These are phyloP conservation scores for Lathronympha strigana DNA, from an alignment of 2,888 invertebrate genomes.

Conservation along the genomic window DNA sequence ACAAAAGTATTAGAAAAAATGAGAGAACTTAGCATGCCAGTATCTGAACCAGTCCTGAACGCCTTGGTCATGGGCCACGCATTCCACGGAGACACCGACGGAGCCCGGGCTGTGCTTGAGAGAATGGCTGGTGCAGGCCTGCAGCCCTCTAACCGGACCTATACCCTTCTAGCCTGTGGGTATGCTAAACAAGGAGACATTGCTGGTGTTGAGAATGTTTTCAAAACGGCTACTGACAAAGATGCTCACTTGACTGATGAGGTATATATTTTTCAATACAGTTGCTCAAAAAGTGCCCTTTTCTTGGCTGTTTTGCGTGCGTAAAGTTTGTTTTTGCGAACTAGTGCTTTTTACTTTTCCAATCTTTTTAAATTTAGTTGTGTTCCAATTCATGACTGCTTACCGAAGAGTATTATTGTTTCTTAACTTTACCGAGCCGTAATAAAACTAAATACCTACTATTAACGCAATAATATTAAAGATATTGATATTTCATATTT, in stretches of 20 bases:
- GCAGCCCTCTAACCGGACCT: conserved; percentile 90
- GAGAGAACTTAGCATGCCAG: conserved; percentile 90
- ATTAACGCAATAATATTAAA: too few species aligned
- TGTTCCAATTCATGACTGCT: too few species aligned
- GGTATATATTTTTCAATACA: conserved; percentile 61
- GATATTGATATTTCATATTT: too few species aligned
- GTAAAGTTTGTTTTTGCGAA: too few species aligned
- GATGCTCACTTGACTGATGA: conserved; percentile 88
- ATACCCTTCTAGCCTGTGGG: conserved; percentile 89
- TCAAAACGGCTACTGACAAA: conserved; percentile 86
- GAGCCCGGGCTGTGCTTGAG: conserved; percentile 89
- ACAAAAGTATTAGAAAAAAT: conserved; percentile 93
- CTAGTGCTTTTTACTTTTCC: too few species aligned
- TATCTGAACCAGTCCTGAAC: conserved; percentile 93
- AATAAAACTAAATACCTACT: too few species aligned
- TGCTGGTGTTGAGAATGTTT: conserved; percentile 81
- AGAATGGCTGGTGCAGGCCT: conserved; percentile 92
- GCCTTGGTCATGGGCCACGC: conserved; percentile 94
- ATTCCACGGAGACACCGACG: conserved; percentile 91
- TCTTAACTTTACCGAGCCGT: too few species aligned
- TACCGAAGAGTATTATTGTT: too few species aligned
- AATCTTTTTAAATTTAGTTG: too few species aligned
- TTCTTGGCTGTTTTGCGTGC: too few species aligned
- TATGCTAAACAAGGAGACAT: conserved; percentile 92
- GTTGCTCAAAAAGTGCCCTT: too few species aligned